Conservation (phyloP, 2,888 invertebrate genomes). For the Agonopterix alstromeriana region DNA sequence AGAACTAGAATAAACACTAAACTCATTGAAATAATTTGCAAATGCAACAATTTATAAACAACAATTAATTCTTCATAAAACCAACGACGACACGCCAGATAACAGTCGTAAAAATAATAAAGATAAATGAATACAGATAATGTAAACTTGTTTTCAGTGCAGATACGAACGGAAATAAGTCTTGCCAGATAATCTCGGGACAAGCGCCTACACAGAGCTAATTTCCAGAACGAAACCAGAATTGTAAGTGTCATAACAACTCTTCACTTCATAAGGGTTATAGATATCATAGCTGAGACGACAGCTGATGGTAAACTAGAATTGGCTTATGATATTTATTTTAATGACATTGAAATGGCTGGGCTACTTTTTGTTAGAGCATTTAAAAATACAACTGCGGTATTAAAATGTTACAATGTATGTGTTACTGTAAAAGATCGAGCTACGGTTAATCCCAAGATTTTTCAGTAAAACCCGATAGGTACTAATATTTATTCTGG, state of each 20-base stretch:
- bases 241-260: slow-evolving; percentile 14
- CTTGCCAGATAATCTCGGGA: slow-evolving; percentile 10
- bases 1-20: no score
- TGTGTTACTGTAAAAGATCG: no score
- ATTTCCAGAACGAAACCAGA: slow-evolving; percentile 14
- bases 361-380: no score
- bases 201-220: slow-evolving; percentile 8
- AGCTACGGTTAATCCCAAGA: no score
- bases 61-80: neutral
- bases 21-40: no score
- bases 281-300: slow-evolving; percentile 1
- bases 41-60: neutral
- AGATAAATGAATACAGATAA: slow-evolving; percentile 10
- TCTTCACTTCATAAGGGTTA: slow-evolving; percentile 6
- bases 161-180: slow-evolving; percentile 14
- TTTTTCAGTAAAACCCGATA: no score
- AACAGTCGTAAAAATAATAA: slow-evolving; percentile 5
- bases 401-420: neutral
- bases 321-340: neutral
- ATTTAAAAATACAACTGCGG: neutral
- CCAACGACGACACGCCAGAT: neutral
- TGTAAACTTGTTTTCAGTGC: slow-evolving; percentile 7
- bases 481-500: no score
- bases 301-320: no score
- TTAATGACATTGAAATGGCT: neutral